phyloP scores from a whole-genome alignment of 2,888 invertebrate species.

The Acanthococcus lagerstroemiae region DNA sequence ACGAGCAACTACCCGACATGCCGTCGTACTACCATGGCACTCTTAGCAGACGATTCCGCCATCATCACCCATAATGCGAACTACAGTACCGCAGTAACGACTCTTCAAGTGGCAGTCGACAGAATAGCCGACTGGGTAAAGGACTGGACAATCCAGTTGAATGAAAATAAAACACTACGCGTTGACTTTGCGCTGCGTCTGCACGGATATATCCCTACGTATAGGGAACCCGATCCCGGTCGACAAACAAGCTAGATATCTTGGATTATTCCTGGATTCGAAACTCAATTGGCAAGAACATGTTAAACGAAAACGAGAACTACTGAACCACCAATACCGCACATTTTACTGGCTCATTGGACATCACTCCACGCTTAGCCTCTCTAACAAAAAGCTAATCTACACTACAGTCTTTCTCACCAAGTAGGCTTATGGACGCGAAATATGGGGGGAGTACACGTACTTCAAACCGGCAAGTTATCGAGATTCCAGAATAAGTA shows the following conservation, averaged over 20 bases:
- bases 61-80: background rate
- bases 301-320: background rate
- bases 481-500: background rate
- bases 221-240: background rate
- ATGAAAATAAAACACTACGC: background rate
- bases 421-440: too few relatives aligned
- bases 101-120: background rate
- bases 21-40: background rate
- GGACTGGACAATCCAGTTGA: too few relatives aligned
- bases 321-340: background rate
- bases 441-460: background rate
- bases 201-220: background rate
- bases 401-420: background rate
- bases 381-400: background rate
- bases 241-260: background rate
- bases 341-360: background rate
- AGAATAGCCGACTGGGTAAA: too few relatives aligned
- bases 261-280: background rate
- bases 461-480: background rate
- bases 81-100: background rate
- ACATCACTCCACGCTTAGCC: background rate
- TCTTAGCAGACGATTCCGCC: conserved; percentile 6
- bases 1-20: background rate
- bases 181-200: background rate
- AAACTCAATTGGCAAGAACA: background rate